These are phyloP conservation scores for Paramormyrops hopkinsi DNA, from an alignment of 2,797 vertebrate species.

Conservation along the genomic window DNA sequence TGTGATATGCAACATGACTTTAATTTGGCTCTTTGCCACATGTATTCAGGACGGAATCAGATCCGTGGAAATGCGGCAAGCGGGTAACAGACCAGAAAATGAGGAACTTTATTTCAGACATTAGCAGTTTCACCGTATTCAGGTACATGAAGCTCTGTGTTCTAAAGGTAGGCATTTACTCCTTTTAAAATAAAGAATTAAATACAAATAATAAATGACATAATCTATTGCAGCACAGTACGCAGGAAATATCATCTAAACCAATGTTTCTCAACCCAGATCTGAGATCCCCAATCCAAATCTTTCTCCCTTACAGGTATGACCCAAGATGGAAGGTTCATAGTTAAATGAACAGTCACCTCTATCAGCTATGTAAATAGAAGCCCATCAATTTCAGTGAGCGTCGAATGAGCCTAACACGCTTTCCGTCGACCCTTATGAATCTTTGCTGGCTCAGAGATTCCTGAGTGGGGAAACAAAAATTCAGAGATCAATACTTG, in stretches of 20 bases:
- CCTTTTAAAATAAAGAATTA: not conserved
- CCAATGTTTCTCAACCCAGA: not conserved
- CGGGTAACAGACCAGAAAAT: not conserved
- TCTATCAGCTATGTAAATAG: conserved; percentile 66
- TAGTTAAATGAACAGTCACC: conserved; percentile 63
- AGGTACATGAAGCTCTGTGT: not conserved
- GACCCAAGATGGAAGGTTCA: conserved; percentile 58
- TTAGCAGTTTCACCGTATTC: not conserved
- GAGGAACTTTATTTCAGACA: not conserved
- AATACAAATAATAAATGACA: not conserved
- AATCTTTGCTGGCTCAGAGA: conserved; percentile 60
- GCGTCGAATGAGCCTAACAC: conserved; percentile 60
- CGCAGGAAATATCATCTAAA: not conserved
- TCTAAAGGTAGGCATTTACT: not conserved
- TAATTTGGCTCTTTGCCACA: not conserved
- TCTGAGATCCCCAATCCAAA: conserved; percentile 24
- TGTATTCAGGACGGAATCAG: not conserved
- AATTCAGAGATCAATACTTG: conserved; percentile 72
- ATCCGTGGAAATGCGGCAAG: not conserved
- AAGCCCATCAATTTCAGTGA: conserved; percentile 70
- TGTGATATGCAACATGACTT: not conserved
- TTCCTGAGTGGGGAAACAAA: conserved; percentile 63
- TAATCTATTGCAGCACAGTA: not conserved
- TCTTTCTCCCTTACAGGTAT: conserved; percentile 41
- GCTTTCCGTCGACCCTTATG: conserved; percentile 56